A percentile compares a stretch with the other conserved stretches of the same genome.
Evolutionary conservation across 2,888 invertebrate genomes (phyloP).

Genomic region (Mystacides longicornis): DNA sequence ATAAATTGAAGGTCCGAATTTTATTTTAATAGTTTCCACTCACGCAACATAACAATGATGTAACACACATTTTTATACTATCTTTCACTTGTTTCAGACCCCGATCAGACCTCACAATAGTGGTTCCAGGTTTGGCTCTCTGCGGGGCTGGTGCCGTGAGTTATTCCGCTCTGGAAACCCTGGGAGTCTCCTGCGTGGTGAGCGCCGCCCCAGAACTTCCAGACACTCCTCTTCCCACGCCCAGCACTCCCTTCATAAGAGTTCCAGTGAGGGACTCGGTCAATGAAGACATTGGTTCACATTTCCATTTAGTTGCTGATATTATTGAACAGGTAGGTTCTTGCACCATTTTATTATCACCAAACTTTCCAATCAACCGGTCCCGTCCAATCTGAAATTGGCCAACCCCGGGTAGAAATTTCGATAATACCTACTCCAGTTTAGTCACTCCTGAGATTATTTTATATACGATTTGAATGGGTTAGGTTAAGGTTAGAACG

Average conservation of each 20-base stretch:
- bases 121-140: conserved; percentile 67
- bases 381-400: no score
- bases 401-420: no score
- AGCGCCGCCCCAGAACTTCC: conserved; percentile 81
- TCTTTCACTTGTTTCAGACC: conserved; percentile 4
- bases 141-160: conserved; percentile 72
- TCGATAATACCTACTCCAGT: neutral
- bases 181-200: conserved; percentile 69
- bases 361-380: neutral
- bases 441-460: no score
- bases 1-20: no score
- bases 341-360: neutral
- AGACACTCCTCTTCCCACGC: conserved; percentile 53
- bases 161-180: conserved; percentile 57
- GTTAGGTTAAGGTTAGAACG: no score
- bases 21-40: no score
- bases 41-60: no score
- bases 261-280: conserved; percentile 70
- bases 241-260: conserved; percentile 56
- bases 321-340: conserved; percentile 59
- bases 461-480: no score
- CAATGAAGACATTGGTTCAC: conserved; percentile 60
- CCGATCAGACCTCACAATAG: conserved; percentile 56
- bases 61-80: no score
- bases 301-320: conserved; percentile 73